A percentile compares a stretch with the other conserved stretches of the same genome.
Evolutionary conservation across 2,888 invertebrate genomes (phyloP).

Genomic region (Iselma pallidipennis): DNA sequence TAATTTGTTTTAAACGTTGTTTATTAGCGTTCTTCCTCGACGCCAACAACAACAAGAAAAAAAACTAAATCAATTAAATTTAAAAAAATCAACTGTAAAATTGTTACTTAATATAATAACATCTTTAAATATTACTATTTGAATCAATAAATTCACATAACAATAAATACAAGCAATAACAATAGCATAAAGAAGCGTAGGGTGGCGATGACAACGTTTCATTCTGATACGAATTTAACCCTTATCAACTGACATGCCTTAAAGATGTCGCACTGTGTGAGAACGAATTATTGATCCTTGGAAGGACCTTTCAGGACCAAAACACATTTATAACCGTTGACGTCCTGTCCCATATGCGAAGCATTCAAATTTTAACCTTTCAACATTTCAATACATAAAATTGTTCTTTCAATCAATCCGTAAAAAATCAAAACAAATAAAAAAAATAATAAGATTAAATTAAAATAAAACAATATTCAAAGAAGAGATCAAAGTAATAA

Average conservation of each 20-base stretch:
- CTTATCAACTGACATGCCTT: conserved; percentile 55
- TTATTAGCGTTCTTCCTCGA: not conserved
- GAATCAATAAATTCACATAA: too few relatives aligned
- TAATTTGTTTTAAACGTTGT: not conserved
- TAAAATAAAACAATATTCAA: not conserved
- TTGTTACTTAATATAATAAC: too few relatives aligned
- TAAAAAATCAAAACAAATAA: not conserved
- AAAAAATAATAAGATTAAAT: not conserved
- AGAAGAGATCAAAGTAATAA: not conserved
- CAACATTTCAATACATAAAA: not conserved
- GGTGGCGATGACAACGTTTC: conserved; percentile 43
- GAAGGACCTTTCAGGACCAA: conserved; percentile 20
- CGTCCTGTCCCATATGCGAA: not conserved
- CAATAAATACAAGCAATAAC: too few relatives aligned
- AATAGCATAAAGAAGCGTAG: not conserved
- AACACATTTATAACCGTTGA: not conserved
- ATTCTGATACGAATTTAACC: conserved; percentile 57
- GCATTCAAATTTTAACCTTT: not conserved
- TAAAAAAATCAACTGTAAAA: too few relatives aligned
- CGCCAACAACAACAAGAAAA: not conserved
- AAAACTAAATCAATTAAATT: conserved; percentile 8
- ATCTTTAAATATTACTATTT: too few relatives aligned
- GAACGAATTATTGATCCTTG: conserved; percentile 46
- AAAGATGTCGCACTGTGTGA: conserved; percentile 42
- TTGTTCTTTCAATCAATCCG: not conserved